A percentile compares a stretch with the other conserved stretches of the same genome.
phyloP scores from a whole-genome alignment of 2,797 vertebrate genomes.

The Mallotus villosus region DNA sequence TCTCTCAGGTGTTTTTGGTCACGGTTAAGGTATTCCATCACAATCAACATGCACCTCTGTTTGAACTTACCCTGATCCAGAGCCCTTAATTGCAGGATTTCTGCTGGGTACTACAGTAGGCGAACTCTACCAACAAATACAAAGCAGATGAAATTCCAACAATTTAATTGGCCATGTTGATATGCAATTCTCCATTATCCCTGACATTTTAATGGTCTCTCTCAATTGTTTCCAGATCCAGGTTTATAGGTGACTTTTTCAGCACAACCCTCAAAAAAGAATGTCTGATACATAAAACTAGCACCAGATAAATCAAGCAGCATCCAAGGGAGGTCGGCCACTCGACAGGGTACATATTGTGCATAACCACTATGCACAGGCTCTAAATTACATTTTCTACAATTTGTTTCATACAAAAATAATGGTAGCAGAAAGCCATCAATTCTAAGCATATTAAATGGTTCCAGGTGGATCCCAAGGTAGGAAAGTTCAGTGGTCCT shows the following conservation, averaged over 20 bases:
- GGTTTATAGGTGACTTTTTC: constrained; percentile 52
- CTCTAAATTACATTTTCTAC: neutral
- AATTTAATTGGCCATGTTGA: constrained; percentile 57
- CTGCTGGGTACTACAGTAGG: constrained; percentile 37
- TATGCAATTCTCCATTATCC: constrained; percentile 55
- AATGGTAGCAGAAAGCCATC: constrained; percentile 7
- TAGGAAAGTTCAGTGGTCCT: neutral
- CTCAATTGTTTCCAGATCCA: constrained; percentile 71
- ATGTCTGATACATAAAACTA: constrained; percentile 33
- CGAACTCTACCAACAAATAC: constrained; percentile 55
- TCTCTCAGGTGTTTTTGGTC: constrained; percentile 42
- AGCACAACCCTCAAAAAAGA: constrained; percentile 37
- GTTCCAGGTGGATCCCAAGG: constrained; percentile 34
- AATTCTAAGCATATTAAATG: constrained; percentile 29
- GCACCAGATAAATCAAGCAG: constrained; percentile 28
- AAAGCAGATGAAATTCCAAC: constrained; percentile 61
- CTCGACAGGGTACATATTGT: constrained; percentile 8
- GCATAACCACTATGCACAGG: constrained; percentile 7
- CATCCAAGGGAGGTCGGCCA: neutral
- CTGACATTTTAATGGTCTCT: constrained; percentile 65
- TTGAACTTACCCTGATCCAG: constrained; percentile 40
- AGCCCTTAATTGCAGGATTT: constrained; percentile 25
- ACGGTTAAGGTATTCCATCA: constrained; percentile 32
- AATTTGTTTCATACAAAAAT: constrained; percentile 24
- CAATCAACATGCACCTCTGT: constrained; percentile 38